Percentiles rank a stretch among this genome's conserved stretches.
phyloP scores from a whole-genome alignment of 1,140 invertebrate species.

The Cydia splendana region DNA sequence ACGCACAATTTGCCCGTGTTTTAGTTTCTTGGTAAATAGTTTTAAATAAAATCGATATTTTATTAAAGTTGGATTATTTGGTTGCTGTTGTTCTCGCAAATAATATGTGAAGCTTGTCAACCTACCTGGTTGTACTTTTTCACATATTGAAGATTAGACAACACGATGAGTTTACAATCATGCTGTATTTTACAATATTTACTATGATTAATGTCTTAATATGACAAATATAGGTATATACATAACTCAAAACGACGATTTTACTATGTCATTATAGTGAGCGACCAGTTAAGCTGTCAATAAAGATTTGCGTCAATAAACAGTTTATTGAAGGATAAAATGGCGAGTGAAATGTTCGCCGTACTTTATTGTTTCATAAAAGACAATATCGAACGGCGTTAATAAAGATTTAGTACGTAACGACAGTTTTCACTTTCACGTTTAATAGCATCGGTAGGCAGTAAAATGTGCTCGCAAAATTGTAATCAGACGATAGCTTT shows the following conservation, averaged over 20 bases:
- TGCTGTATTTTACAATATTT: too few species aligned
- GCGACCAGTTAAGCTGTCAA: slow-evolving; percentile 13
- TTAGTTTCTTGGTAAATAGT: too few species aligned
- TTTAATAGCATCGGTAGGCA: background rate
- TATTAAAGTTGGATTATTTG: too few species aligned
- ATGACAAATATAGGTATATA: background rate
- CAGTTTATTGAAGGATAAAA: slow-evolving; percentile 20
- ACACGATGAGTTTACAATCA: too few species aligned
- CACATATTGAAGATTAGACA: too few species aligned
- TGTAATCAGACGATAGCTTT: background rate
- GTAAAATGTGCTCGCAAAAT: background rate
- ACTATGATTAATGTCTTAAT: too few species aligned
- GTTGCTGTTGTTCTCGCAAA: too few species aligned
- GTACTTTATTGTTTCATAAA: slow-evolving; percentile 29
- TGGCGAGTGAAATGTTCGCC: slow-evolving; percentile 20
- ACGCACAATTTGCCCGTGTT: too few species aligned
- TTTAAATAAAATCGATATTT: too few species aligned
- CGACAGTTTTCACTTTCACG: slow-evolving; percentile 15
- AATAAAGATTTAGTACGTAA: slow-evolving; percentile 24
- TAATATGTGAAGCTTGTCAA: too few species aligned
- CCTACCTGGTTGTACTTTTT: too few species aligned
- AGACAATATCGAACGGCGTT: slow-evolving; percentile 25
- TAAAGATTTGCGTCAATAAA: slow-evolving; percentile 22
- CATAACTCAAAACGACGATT: background rate
- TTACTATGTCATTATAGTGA: background rate